Evolutionary conservation across 2,888 invertebrate species (phyloP).

Genomic region (Melanophora roralis): DNA sequence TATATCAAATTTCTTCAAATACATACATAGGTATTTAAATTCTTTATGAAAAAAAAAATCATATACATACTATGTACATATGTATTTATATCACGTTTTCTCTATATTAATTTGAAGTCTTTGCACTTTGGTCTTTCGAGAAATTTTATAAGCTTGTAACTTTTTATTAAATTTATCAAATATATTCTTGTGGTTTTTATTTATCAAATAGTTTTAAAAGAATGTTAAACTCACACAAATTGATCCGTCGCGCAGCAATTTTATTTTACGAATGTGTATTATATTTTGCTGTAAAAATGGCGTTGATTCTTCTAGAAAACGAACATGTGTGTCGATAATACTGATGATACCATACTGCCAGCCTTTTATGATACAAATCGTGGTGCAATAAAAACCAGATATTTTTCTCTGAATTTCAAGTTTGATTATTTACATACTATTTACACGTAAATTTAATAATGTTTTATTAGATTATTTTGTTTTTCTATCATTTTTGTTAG

Average conservation of each 20-base stretch:
- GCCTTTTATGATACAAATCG: not conserved
- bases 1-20: too few species aligned
- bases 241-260: slow-evolving; percentile 62
- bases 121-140: slow-evolving; percentile 38
- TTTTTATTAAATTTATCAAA: not conserved
- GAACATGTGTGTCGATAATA: slow-evolving; percentile 60
- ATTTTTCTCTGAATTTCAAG: too few species aligned
- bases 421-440: too few species aligned
- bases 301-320: slow-evolving; percentile 54
- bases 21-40: too few species aligned
- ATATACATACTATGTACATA: not conserved
- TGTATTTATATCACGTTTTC: too few species aligned
- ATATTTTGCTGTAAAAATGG: slow-evolving; percentile 46
- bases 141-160: not conserved
- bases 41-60: slow-evolving; percentile 12
- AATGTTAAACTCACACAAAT: slow-evolving; percentile 64
- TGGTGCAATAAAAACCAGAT: too few species aligned
- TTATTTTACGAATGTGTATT: slow-evolving; percentile 62
- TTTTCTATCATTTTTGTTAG: too few species aligned
- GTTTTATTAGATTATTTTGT: too few species aligned
- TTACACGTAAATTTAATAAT: too few species aligned
- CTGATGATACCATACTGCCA: not conserved
- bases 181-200: slow-evolving; percentile 1
- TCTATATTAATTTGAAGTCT: slow-evolving; percentile 28
- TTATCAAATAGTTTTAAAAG: not conserved